Percentiles rank a stretch among this genome's conserved stretches.
These are phyloP conservation scores for Pagetopsis macropterus DNA, from an alignment of 2,797 vertebrate species.

Conservation along the genomic window DNA sequence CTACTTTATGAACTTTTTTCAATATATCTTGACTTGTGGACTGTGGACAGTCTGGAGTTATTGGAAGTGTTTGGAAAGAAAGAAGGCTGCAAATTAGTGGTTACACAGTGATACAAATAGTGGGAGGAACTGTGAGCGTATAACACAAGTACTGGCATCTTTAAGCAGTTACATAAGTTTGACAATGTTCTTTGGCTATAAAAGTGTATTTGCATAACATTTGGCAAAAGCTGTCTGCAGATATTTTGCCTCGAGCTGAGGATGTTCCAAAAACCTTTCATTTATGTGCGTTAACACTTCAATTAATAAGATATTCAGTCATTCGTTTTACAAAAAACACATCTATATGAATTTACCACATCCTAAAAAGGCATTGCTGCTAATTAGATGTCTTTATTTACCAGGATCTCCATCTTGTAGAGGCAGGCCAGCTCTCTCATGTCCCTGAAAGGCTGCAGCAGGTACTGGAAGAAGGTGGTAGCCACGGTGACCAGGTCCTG, in stretches of 20 bases:
- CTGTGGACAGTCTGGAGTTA: no score
- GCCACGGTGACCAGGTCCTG: slow-evolving; percentile 89
- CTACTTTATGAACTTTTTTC: no score
- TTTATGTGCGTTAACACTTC: background rate
- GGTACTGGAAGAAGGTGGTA: slow-evolving; percentile 93
- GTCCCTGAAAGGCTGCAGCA: slow-evolving; percentile 94
- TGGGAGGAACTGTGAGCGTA: background rate
- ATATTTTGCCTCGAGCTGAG: background rate
- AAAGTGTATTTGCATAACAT: background rate
- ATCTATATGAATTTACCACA: background rate
- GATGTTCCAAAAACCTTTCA: background rate
- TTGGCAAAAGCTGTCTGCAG: background rate
- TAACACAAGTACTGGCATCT: background rate
- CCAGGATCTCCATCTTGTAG: slow-evolving; percentile 93
- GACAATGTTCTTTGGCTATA: background rate
- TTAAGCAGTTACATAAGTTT: background rate
- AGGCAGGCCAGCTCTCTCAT: slow-evolving; percentile 93
- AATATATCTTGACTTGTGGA: no score
- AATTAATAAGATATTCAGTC: background rate
- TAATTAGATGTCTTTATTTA: slow-evolving; percentile 60
- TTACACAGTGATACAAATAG: background rate
- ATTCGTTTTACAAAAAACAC: background rate
- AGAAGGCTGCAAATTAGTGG: background rate
- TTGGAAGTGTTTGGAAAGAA: no score
- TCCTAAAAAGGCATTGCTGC: background rate